Percentiles rank a stretch among this genome's conserved stretches.
Evolutionary conservation across 2,888 invertebrate species (phyloP).

Genomic region (Venustoraphidia nigricollis): DNA sequence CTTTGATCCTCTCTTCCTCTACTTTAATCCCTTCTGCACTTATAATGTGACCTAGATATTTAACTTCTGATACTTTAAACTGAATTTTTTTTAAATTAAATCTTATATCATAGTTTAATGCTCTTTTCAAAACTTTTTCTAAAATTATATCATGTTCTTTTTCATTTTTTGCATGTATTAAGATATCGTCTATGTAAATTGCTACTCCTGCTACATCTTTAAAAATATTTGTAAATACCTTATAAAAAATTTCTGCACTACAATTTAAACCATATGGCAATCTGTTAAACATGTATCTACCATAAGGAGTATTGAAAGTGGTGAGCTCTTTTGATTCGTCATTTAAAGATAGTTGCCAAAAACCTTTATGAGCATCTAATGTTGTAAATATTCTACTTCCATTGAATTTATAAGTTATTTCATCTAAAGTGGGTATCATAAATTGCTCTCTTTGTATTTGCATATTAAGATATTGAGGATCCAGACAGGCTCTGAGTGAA

Average conservation of each 20-base stretch:
- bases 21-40: conserved; percentile 5
- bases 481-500: background rate
- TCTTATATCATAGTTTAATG: conserved; percentile 7
- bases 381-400: background rate
- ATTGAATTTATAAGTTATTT: background rate
- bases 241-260: conserved; percentile 7
- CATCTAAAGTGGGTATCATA: background rate
- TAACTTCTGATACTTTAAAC: too few relatives aligned
- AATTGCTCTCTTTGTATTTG: background rate
- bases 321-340: background rate
- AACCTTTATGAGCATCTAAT: background rate
- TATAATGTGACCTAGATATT: conserved; percentile 7
- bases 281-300: conserved; percentile 5
- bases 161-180: conserved; percentile 8
- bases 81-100: too few relatives aligned
- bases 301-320: background rate
- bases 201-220: conserved; percentile 7
- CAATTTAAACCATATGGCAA: conserved; percentile 6
- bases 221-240: conserved; percentile 7
- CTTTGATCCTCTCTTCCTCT: conserved; percentile 7
- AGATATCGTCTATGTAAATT: conserved; percentile 12
- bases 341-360: background rate
- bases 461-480: background rate
- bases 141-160: conserved; percentile 10
- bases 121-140: conserved; percentile 11